A percentile compares a stretch with the other conserved stretches of the same genome.
phyloP scores from a whole-genome alignment of 2,888 invertebrate species.

The Teleiodes luculella region DNA sequence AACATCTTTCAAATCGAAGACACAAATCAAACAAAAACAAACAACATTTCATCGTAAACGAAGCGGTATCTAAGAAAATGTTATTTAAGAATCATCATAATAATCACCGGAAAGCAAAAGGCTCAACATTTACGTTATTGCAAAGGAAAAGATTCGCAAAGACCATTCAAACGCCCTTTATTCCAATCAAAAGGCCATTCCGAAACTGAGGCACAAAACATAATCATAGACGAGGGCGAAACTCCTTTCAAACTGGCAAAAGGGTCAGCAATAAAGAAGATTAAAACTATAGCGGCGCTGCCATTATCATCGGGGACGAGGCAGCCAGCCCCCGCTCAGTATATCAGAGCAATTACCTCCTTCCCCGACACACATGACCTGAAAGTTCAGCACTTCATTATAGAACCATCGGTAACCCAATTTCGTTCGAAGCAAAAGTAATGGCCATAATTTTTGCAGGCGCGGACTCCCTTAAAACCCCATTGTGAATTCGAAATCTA shows the following conservation, averaged over 20 bases:
- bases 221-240: slow-evolving; percentile 41
- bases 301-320: slow-evolving; percentile 51
- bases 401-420: slow-evolving; percentile 54
- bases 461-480: slow-evolving; percentile 40
- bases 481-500: slow-evolving; percentile 62
- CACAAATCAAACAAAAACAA: too few species aligned
- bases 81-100: slow-evolving; percentile 16
- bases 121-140: slow-evolving; percentile 7
- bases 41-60: not conserved
- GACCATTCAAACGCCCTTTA: slow-evolving; percentile 11
- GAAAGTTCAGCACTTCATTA: slow-evolving; percentile 73
- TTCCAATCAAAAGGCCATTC: slow-evolving; percentile 12
- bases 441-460: slow-evolving; percentile 51
- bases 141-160: slow-evolving; percentile 6
- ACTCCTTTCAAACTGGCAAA: slow-evolving; percentile 44
- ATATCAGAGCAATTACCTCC: slow-evolving; percentile 45
- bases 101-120: slow-evolving; percentile 4
- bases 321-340: slow-evolving; percentile 22
- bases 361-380: slow-evolving; percentile 58
- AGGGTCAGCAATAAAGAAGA: slow-evolving; percentile 71
- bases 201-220: slow-evolving; percentile 22
- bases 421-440: slow-evolving; percentile 40
- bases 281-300: slow-evolving; percentile 62
- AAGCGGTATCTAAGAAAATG: slow-evolving; percentile 41
- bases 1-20: too few species aligned